Evolutionary conservation across 1,140 invertebrate genomes (phyloP).

Genomic region (Bombus sibiricus): DNA sequence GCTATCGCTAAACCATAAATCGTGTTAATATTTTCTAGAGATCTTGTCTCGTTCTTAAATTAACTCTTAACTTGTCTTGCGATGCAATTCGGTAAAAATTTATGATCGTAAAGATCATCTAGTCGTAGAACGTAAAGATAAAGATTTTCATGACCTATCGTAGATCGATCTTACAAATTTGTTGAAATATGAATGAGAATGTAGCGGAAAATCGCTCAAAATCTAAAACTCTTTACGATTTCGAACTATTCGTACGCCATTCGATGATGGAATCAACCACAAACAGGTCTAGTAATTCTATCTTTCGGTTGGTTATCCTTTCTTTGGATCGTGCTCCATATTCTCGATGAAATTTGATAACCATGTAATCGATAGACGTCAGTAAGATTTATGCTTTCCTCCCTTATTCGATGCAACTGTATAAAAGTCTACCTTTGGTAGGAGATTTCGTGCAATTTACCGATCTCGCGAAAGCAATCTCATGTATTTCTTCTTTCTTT

Average conservation of each 20-base stretch:
- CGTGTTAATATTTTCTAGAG: too few species aligned
- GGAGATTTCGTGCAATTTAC: neutral
- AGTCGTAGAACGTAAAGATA: too few species aligned
- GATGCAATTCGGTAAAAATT: too few species aligned
- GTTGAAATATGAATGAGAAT: neutral
- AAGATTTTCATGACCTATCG: neutral
- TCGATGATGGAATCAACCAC: constrained; percentile 1
- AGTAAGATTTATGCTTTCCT: constrained; percentile 20
- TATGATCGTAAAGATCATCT: neutral
- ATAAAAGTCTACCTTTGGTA: neutral
- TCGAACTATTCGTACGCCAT: neutral
- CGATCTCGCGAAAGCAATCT: neutral
- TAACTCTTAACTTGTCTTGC: too few species aligned
- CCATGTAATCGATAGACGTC: constrained; percentile 33
- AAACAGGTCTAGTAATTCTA: constrained; percentile 57
- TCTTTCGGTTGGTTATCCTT: constrained; percentile 42
- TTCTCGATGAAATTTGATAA: constrained; percentile 55
- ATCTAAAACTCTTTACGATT: neutral
- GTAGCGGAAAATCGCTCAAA: neutral
- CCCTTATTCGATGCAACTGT: neutral
- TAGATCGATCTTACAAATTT: neutral
- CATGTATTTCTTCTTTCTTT: neutral
- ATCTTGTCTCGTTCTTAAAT: too few species aligned
- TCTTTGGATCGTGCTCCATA: constrained; percentile 35
- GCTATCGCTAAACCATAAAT: too few species aligned